A percentile compares a stretch with the other conserved stretches of the same genome.
Conservation (phyloP, 2,113 vertebrate species). For the Equus quagga region DNA sequence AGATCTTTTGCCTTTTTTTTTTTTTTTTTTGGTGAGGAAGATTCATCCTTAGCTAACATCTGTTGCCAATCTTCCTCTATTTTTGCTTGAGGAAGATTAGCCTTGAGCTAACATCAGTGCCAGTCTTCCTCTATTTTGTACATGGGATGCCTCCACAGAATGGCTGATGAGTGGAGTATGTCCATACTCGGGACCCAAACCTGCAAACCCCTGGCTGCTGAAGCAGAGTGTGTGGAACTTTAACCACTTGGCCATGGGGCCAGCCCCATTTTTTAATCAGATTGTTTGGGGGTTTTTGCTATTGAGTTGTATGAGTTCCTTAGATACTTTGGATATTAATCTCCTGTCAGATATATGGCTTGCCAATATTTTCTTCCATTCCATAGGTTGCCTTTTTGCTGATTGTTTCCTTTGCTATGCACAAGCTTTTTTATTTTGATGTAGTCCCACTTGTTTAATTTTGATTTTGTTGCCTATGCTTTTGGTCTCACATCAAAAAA, state of each 20-base stretch:
- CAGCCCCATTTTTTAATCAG: not conserved
- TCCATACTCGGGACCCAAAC: too few relatives aligned
- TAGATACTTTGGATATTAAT: not conserved
- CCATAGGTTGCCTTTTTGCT: not conserved
- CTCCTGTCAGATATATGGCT: not conserved
- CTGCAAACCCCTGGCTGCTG: too few relatives aligned
- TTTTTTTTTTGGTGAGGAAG: too few relatives aligned
- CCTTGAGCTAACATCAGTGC: too few relatives aligned
- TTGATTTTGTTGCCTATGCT: not conserved
- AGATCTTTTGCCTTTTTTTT: not conserved
- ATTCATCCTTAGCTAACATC: too few relatives aligned
- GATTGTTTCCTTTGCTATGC: not conserved
- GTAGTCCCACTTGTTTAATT: not conserved
- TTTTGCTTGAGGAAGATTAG: too few relatives aligned
- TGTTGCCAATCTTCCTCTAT: too few relatives aligned
- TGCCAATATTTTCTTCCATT: not conserved
- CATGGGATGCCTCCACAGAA: too few relatives aligned
- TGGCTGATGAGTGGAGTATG: too few relatives aligned
- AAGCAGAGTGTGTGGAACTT: too few relatives aligned
- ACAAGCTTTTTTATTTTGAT: not conserved
- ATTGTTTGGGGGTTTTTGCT: not conserved
- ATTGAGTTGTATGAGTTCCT: not conserved
- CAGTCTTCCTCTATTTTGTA: too few relatives aligned
- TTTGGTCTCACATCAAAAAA: not conserved
- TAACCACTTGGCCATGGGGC: too few relatives aligned